Evolutionary conservation across 2,113 vertebrate genomes (phyloP), one percentile per base, ranked within the genome.

Genomic region (Brachypteracias leptosomus): DNA sequence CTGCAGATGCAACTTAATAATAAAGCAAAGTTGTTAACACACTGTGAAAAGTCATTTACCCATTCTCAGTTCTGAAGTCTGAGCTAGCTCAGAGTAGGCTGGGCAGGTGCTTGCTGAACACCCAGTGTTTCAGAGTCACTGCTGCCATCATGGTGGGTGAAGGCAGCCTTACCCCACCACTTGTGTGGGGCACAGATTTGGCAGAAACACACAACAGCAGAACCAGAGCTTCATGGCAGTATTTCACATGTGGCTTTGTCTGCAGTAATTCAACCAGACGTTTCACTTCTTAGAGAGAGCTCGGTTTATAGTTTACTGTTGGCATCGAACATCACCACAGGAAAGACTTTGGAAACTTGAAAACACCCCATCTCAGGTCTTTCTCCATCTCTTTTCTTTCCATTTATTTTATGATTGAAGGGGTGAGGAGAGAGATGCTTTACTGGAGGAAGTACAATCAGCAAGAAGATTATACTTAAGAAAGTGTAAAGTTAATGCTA

Each of bases 231-330:
- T 25, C 0, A 0, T 7, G 8, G 29, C 42, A 49, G 26, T 38
- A 66, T 31, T 9, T 66, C 44, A 66, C 24, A 54, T 0, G 0
- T 3, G 3, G 26, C 8, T 80, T 42, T 13, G 7, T 10, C 52
- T 61, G 57, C 16, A 7, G 35, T 7, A 71, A 42, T 59, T 35
- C 16, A 90, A 16, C 33, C 40, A 77, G 19, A 11, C 0, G 2
- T 8, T 35, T 49, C 42, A 59, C 13, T 3, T 62, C 36, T 54
- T 24, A 42, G 11, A 26, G 18, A 63, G 22, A 78, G 12, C 16
- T 65, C 26, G 52, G 16, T 40, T 81, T 72, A 52, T 13, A 49
- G 31, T 57, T 65, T 46, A 67, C 49, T 59, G 22, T 6, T 70
- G 46, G 3, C 42, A 33, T 6, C 12, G 35, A 77, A 28, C 4